Percentiles rank a stretch among this genome's conserved stretches.
phyloP scores from a whole-genome alignment of 2,888 invertebrate genomes.

The Dione juno region DNA sequence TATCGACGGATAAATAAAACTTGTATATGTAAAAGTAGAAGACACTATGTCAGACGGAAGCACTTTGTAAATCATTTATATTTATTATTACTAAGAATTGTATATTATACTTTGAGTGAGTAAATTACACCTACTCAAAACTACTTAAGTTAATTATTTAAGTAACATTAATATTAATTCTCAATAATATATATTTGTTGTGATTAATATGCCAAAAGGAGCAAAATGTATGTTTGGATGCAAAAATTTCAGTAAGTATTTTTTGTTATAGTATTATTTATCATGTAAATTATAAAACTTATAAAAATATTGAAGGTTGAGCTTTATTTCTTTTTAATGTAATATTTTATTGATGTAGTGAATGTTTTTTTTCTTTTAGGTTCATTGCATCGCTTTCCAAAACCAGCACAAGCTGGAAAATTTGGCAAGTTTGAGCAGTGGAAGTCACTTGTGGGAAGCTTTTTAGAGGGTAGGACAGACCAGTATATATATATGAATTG shows the following conservation, averaged over 20 bases:
- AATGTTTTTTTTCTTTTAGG: slow-evolving; percentile 12
- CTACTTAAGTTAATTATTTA: neutral
- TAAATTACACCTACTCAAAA: neutral
- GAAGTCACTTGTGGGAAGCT: slow-evolving; percentile 13
- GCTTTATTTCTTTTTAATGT: too few relatives aligned
- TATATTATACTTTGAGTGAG: neutral
- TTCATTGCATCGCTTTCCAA: slow-evolving; percentile 19
- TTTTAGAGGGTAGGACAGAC: slow-evolving; percentile 19
- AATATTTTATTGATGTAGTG: neutral
- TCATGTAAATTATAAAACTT: neutral
- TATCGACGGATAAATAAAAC: neutral
- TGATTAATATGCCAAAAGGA: slow-evolving; percentile 14
- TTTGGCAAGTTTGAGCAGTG: slow-evolving; percentile 11
- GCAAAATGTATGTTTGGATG: slow-evolving; percentile 20
- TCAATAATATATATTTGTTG: neutral
- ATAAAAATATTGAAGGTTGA: neutral
- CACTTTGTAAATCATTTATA: neutral
- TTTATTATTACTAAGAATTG: neutral
- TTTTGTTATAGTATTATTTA: neutral
- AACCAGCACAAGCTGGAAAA: slow-evolving; percentile 5
- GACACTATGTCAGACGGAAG: neutral
- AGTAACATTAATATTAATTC: too few relatives aligned
- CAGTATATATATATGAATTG: slow-evolving; percentile 17
- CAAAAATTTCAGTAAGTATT: slow-evolving; percentile 10
- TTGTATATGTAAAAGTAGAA: neutral